These are phyloP conservation scores for Apomyelois bistriatella DNA, from an alignment of 2,888 invertebrate genomes.

Conservation along the genomic window DNA sequence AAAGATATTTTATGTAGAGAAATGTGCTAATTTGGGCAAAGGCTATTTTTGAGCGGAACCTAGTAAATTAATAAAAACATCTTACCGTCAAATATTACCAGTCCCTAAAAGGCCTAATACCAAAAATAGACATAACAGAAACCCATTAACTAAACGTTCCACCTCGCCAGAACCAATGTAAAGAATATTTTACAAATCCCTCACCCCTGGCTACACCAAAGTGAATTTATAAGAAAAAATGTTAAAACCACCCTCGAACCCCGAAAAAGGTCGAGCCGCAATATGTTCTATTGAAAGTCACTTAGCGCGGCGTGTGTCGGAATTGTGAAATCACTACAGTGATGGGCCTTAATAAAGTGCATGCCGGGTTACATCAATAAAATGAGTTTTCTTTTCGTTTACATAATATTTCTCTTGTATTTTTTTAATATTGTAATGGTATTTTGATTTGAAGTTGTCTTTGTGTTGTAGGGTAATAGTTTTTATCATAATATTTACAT, in stretches of 20 bases:
- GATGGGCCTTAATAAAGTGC: slow-evolving; percentile 2
- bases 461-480: too few species aligned
- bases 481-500: too few species aligned
- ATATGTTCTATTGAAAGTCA: slow-evolving; percentile 72
- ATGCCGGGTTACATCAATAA: slow-evolving; percentile 2
- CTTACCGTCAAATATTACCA: too few species aligned
- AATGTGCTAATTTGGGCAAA: too few species aligned
- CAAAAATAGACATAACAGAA: not conserved
- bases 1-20: too few species aligned
- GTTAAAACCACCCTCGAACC: slow-evolving; percentile 57
- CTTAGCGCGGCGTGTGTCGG: slow-evolving; percentile 52
- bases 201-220: slow-evolving; percentile 22
- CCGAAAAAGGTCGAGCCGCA: slow-evolving; percentile 48
- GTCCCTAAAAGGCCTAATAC: not conserved
- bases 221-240: slow-evolving; percentile 58
- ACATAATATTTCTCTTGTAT: not conserved
- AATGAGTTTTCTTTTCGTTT: slow-evolving; percentile 4
- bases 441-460: too few species aligned
- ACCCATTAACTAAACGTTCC: slow-evolving; percentile 6
- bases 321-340: slow-evolving; percentile 29
- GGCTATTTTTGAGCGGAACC: too few species aligned
- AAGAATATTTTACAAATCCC: slow-evolving; percentile 19
- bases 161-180: not conserved
- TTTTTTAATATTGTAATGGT: too few species aligned
- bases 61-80: too few species aligned